phyloP scores from a whole-genome alignment of 2,113 vertebrate genomes.

The Lepus timidus region DNA sequence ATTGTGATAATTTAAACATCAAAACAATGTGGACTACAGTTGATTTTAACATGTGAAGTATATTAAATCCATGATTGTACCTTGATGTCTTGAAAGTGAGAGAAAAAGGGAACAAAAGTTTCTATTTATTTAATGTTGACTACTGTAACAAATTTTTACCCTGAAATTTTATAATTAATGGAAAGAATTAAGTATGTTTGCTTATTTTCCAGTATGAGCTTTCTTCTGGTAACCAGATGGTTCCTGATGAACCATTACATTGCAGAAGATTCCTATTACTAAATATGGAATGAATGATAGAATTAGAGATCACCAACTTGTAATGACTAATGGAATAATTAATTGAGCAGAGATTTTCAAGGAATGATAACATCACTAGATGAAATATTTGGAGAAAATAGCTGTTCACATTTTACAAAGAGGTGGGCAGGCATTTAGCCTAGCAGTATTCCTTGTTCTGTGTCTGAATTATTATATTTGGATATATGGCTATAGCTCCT shows the following conservation, averaged over 20 bases:
- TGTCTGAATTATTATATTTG: too few relatives aligned
- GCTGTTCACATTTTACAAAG: background rate
- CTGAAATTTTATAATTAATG: background rate
- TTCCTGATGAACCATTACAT: background rate
- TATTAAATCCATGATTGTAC: background rate
- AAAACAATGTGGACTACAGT: background rate
- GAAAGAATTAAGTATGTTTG: background rate
- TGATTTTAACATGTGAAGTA: background rate
- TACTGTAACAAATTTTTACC: background rate
- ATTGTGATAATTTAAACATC: background rate
- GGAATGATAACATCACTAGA: background rate
- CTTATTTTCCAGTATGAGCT: background rate
- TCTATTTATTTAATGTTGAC: background rate
- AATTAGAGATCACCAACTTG: background rate
- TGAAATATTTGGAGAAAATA: background rate
- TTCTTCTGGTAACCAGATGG: background rate
- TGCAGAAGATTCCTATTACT: background rate
- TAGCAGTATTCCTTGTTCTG: too few relatives aligned
- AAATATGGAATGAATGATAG: slow-evolving; percentile 6
- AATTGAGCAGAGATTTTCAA: slow-evolving; percentile 5
- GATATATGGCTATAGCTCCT: too few relatives aligned
- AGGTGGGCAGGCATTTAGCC: too few relatives aligned
- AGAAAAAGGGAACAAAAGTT: background rate
- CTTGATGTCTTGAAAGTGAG: background rate
- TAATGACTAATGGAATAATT: background rate